These are phyloP conservation scores for Melanotus villosus DNA, from an alignment of 2,888 invertebrate species.

Conservation along the genomic window DNA sequence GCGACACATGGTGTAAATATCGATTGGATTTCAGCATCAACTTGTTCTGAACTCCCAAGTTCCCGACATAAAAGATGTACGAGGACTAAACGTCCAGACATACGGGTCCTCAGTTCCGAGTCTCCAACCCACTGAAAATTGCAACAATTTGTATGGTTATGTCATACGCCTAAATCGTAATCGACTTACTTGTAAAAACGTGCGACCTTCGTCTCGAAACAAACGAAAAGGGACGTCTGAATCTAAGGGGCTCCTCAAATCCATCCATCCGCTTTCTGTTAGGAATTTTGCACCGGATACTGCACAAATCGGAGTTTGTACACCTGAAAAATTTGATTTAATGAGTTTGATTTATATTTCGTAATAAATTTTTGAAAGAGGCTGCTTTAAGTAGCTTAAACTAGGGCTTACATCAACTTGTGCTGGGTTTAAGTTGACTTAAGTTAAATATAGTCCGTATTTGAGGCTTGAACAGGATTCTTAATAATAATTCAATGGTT, in stretches of 20 bases:
- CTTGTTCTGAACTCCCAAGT: slow-evolving; percentile 66
- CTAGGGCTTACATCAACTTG: too few species aligned
- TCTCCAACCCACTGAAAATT: slow-evolving; percentile 85
- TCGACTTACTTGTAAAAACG: slow-evolving; percentile 80
- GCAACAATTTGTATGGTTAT: neutral
- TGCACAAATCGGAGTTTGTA: slow-evolving; percentile 86
- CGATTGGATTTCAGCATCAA: slow-evolving; percentile 68
- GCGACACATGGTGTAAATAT: slow-evolving; percentile 89
- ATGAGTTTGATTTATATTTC: neutral
- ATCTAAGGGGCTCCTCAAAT: slow-evolving; percentile 82
- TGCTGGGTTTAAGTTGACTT: too few species aligned
- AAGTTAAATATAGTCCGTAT: too few species aligned
- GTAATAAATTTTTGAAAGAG: too few species aligned
- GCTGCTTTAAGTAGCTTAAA: too few species aligned
- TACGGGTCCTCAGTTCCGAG: slow-evolving; percentile 79
- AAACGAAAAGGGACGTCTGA: slow-evolving; percentile 86
- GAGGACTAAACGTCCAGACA: slow-evolving; percentile 86
- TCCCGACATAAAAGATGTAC: slow-evolving; percentile 87
- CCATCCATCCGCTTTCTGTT: slow-evolving; percentile 84
- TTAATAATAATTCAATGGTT: too few species aligned
- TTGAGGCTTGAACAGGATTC: too few species aligned
- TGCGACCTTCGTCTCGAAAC: slow-evolving; percentile 85
- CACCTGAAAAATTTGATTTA: slow-evolving; percentile 67
- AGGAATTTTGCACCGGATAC: slow-evolving; percentile 89
- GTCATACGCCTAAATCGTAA: neutral